Evolutionary conservation across 2,113 vertebrate genomes (phyloP).

Genomic region (Dromaius novaehollandiae): DNA sequence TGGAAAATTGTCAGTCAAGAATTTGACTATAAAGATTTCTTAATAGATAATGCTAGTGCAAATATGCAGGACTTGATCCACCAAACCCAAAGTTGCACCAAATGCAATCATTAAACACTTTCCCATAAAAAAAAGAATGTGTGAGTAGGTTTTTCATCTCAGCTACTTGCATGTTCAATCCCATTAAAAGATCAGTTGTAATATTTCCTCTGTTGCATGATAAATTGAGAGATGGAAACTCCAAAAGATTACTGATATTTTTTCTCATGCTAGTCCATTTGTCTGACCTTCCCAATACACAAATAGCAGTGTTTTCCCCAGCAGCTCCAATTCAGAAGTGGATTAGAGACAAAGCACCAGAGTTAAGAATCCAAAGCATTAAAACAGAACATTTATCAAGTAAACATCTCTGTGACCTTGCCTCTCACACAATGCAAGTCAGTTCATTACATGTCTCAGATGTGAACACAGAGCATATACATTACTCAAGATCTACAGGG

Average conservation of each 20-base stretch:
- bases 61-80: neutral
- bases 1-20: neutral
- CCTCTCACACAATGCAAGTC: neutral
- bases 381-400: constrained; percentile 5
- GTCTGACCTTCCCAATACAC: neutral
- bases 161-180: neutral
- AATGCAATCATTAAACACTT: neutral
- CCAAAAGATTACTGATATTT: neutral
- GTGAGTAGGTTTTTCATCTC: neutral
- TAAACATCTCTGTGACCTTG: constrained; percentile 2
- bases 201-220: neutral
- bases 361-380: constrained; percentile 3
- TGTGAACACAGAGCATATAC: neutral
- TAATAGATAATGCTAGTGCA: neutral
- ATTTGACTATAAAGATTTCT: neutral
- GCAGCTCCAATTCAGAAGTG: neutral
- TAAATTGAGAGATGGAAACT: neutral
- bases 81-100: fast-evolving
- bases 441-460: neutral
- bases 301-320: neutral
- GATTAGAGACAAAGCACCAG: constrained; percentile 9
- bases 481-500: neutral
- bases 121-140: fast-evolving
- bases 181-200: neutral
- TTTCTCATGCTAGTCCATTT: constrained; percentile 14